phyloP scores from a whole-genome alignment of 2,113 vertebrate species.

The Lutjanus erythropterus region DNA sequence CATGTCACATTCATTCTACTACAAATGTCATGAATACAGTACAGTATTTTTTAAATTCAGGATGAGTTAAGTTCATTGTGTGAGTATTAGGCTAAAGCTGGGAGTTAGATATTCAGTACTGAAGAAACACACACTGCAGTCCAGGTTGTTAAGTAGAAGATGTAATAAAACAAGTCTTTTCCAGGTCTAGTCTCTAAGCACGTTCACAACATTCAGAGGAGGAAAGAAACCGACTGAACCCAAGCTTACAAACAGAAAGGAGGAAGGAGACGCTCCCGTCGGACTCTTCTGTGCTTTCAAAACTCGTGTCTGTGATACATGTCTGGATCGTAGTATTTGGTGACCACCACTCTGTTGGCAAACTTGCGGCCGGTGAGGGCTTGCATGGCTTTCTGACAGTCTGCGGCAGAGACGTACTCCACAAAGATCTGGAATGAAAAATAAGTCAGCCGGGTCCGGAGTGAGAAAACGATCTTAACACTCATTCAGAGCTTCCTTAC shows the following conservation, averaged over 20 bases:
- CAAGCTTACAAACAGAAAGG: constrained; percentile 2
- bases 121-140: constrained; percentile 44
- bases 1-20: constrained; percentile 55
- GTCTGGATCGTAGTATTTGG: constrained; percentile 86
- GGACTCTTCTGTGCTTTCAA: constrained; percentile 57
- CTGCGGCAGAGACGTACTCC: constrained; percentile 83
- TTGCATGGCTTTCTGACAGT: constrained; percentile 88
- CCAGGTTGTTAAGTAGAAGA: constrained; percentile 31
- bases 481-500: too few species aligned
- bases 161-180: constrained; percentile 39
- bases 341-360: constrained; percentile 87
- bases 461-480: too few species aligned
- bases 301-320: constrained; percentile 87
- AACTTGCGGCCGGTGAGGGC: constrained; percentile 86
- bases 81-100: constrained; percentile 41
- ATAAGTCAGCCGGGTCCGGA: not conserved
- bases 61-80: constrained; percentile 33
- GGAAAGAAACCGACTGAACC: constrained; percentile 27
- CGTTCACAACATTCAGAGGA: constrained; percentile 47
- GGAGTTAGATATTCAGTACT: constrained; percentile 44
- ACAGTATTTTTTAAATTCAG: constrained; percentile 24
- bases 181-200: constrained; percentile 38
- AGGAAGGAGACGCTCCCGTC: not conserved
- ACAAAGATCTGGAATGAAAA: constrained; percentile 82
- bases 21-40: constrained; percentile 46